Evolutionary conservation across 2,113 vertebrate species (phyloP).

Genomic region (Osmerus eperlanus): DNA sequence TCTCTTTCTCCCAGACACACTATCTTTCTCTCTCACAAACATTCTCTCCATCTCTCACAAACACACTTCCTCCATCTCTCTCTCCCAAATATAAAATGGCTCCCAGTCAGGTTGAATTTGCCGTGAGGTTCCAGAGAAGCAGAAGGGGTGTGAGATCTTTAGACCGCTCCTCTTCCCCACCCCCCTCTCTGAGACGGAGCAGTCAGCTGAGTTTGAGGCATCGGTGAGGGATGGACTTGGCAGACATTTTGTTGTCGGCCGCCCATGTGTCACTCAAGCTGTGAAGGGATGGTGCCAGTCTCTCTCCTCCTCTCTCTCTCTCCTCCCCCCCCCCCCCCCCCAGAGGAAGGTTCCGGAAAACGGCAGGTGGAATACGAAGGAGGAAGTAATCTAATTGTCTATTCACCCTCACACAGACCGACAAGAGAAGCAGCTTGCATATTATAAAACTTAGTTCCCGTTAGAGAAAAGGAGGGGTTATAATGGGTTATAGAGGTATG

Average conservation of each 20-base stretch:
- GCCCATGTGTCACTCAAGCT: conserved; percentile 13
- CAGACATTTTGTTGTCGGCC: conserved; percentile 39
- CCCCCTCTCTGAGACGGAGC: conserved; percentile 20
- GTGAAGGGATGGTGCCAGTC: conserved; percentile 16
- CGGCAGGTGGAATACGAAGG: conserved; percentile 27
- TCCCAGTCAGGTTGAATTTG: not conserved
- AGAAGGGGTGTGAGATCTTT: too few relatives aligned
- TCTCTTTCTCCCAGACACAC: not conserved
- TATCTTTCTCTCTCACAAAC: conserved; percentile 46
- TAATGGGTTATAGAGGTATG: conserved; percentile 53
- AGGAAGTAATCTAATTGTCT: conserved; percentile 28
- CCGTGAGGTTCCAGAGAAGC: too few relatives aligned
- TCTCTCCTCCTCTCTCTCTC: not conserved
- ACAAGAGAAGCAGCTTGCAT: conserved; percentile 49
- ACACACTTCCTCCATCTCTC: conserved; percentile 1
- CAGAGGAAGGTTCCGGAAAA: too few relatives aligned
- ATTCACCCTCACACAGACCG: conserved; percentile 15
- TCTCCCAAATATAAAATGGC: conserved; percentile 29
- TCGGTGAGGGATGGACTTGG: conserved; percentile 37
- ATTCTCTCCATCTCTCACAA: not conserved
- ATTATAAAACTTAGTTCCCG: conserved; percentile 42
- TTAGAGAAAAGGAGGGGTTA: conserved; percentile 34
- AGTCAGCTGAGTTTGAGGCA: conserved; percentile 14
- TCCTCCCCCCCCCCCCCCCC: too few relatives aligned
- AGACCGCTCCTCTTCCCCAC: too few relatives aligned